Evolutionary conservation across 2,797 vertebrate species (phyloP).

Genomic region (Rhinophrynus dorsalis): DNA sequence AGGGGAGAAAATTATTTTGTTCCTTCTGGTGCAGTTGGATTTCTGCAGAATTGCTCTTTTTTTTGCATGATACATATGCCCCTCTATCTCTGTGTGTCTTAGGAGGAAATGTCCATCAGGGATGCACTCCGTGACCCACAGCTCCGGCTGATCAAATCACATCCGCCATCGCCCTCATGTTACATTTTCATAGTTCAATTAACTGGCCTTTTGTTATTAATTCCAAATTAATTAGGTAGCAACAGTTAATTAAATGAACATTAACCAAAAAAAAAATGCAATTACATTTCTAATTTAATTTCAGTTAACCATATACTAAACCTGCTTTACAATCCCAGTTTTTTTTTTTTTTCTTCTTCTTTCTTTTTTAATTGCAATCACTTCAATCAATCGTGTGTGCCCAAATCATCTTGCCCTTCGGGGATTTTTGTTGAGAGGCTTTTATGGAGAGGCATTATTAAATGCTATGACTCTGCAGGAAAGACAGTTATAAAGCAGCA

Average conservation of each 20-base stretch:
- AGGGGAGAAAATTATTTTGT: too few relatives aligned
- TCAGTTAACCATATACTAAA: conserved; percentile 16
- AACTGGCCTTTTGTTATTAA: conserved; percentile 46
- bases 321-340: neutral
- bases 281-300: conserved; percentile 44
- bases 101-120: too few relatives aligned
- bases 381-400: conserved; percentile 26
- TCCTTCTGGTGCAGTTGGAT: too few relatives aligned
- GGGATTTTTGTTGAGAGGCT: conserved; percentile 17
- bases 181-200: conserved; percentile 34
- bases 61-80: too few relatives aligned
- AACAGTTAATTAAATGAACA: conserved; percentile 48
- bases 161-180: conserved; percentile 12
- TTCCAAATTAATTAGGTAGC: conserved; percentile 46
- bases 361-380: conserved; percentile 31
- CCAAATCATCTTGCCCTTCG: conserved; percentile 19
- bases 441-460: conserved; percentile 38
- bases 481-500: conserved; percentile 6
- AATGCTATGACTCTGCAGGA: conserved; percentile 20
- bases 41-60: too few relatives aligned
- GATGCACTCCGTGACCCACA: conserved; percentile 4
- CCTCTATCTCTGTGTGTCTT: too few relatives aligned
- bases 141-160: conserved; percentile 18
- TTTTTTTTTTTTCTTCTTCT: neutral
- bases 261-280: conserved; percentile 42